These are phyloP conservation scores for Hydrophis major DNA, from an alignment of 2,797 vertebrate species.

Conservation along the genomic window DNA sequence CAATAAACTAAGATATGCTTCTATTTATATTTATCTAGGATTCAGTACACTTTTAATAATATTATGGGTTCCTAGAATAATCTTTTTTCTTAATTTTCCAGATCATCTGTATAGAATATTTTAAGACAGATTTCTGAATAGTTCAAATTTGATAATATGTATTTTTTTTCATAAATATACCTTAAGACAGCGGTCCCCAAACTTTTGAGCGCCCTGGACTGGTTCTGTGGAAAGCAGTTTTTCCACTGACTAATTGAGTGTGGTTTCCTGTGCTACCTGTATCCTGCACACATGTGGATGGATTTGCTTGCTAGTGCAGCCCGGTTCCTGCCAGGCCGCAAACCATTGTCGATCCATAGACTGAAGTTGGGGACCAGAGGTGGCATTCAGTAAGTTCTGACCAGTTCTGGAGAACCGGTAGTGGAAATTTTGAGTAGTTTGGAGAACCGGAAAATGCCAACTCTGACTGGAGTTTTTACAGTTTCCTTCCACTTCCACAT, in stretches of 20 bases:
- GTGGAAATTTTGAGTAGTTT: no score
- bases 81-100: not conserved
- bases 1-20: not conserved
- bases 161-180: not conserved
- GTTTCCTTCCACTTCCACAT: no score
- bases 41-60: not conserved
- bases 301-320: not conserved
- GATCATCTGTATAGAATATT: not conserved
- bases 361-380: no score
- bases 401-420: no score
- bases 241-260: not conserved
- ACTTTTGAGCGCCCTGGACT: not conserved
- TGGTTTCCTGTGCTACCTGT: not conserved
- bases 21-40: not conserved
- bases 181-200: not conserved
- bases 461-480: no score
- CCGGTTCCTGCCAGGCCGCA: not conserved
- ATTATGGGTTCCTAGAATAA: not conserved
- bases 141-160: not conserved
- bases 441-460: no score
- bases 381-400: no score
- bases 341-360: not conserved
- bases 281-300: not conserved
- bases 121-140: not conserved
- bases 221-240: not conserved